Conservation (phyloP, 1,140 invertebrate genomes). For the Octopus bimaculoides region DNA sequence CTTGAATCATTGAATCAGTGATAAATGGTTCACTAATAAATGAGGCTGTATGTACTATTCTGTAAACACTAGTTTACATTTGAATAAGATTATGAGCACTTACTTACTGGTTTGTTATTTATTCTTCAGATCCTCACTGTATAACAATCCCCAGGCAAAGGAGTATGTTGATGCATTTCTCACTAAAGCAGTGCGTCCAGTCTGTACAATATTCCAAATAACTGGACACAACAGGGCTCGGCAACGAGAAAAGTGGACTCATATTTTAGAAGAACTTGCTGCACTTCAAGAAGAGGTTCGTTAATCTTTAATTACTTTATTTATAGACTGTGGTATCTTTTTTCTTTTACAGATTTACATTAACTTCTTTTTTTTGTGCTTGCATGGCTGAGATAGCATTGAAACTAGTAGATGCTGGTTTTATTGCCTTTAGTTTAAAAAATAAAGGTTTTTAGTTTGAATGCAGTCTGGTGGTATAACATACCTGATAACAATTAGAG, state of each 20-base stretch:
- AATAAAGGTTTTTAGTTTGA: too few relatives aligned
- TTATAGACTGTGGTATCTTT: too few relatives aligned
- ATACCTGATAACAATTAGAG: too few relatives aligned
- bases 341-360: too few relatives aligned
- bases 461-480: too few relatives aligned
- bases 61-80: constrained; percentile 43
- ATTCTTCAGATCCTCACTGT: constrained; percentile 39
- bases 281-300: constrained; percentile 87
- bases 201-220: constrained; percentile 82
- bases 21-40: not conserved
- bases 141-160: constrained; percentile 65
- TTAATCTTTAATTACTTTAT: too few relatives aligned
- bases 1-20: not conserved
- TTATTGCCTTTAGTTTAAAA: too few relatives aligned
- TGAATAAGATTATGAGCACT: constrained; percentile 63
- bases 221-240: constrained; percentile 92
- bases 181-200: constrained; percentile 80
- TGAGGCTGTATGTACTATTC: not conserved
- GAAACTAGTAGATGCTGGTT: too few relatives aligned
- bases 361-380: too few relatives aligned
- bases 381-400: too few relatives aligned
- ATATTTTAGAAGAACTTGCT: constrained; percentile 85
- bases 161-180: constrained; percentile 89
- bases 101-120: constrained; percentile 13
- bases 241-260: constrained; percentile 88